phyloP scores from a whole-genome alignment of 2,113 vertebrate species.

The Edolisoma coerulescens region DNA sequence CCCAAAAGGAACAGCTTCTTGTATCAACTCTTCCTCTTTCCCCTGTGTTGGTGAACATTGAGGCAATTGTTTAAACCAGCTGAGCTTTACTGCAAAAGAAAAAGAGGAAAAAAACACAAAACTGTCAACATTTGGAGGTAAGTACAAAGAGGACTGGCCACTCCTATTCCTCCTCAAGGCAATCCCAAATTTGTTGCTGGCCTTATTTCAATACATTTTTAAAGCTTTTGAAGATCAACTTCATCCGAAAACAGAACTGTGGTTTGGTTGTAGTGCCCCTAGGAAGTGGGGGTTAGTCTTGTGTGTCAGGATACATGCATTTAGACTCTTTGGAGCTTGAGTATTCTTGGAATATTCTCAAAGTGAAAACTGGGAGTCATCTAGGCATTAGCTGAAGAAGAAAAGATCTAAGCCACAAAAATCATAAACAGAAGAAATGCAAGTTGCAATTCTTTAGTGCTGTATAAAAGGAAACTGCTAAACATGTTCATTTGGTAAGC shows the following conservation, averaged over 20 bases:
- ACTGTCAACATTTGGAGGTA: not conserved
- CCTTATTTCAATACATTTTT: not conserved
- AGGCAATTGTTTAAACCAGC: not conserved
- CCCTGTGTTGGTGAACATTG: not conserved
- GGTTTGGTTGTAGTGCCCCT: not conserved
- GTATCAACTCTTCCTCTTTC: not conserved
- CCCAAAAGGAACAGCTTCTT: not conserved
- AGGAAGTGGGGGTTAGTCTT: not conserved
- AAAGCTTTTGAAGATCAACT: not conserved
- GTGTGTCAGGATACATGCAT: rapidly evolving
- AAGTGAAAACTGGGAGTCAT: not conserved
- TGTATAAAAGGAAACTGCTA: not conserved
- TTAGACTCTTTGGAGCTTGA: not conserved
- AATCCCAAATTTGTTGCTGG: not conserved
- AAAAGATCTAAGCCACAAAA: not conserved
- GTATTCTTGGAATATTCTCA: not conserved
- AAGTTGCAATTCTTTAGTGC: not conserved
- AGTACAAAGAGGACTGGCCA: not conserved
- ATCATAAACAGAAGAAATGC: not conserved
- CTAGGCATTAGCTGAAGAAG: not conserved
- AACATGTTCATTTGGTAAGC: not conserved
- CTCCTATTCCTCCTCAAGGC: not conserved
- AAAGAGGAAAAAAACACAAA: not conserved
- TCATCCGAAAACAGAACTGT: not conserved
- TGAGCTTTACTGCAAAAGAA: not conserved